Percentiles rank a stretch among this genome's conserved stretches.
These are phyloP conservation scores for Chromobotia macracanthus DNA, from an alignment of 2,797 vertebrate species.

Conservation along the genomic window DNA sequence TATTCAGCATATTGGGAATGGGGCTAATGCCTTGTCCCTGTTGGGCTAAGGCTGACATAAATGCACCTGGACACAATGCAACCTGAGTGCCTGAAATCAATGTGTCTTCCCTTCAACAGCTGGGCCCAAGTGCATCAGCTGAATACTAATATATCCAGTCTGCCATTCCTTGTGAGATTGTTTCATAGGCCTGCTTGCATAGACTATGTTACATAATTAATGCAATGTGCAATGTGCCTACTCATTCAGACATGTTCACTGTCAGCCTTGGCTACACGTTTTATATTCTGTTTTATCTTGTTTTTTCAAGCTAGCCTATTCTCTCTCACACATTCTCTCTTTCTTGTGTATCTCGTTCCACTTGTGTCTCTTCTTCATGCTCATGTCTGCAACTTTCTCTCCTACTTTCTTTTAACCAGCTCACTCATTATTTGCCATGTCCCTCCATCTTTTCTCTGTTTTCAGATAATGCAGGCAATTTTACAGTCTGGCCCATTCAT, in stretches of 20 bases:
- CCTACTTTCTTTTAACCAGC: conserved; percentile 24
- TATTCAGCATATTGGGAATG: conserved; percentile 55
- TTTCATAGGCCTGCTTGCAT: conserved; percentile 65
- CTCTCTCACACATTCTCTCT: conserved; percentile 48
- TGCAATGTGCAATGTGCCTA: conserved; percentile 77
- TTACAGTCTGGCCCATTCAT: conserved; percentile 55
- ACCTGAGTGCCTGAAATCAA: conserved; percentile 62
- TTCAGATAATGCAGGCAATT: conserved; percentile 64
- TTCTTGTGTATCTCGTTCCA: conserved; percentile 39
- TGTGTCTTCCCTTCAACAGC: conserved; percentile 62
- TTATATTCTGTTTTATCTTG: conserved; percentile 78
- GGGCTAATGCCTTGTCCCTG: conserved; percentile 60
- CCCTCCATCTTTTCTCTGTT: conserved; percentile 34
- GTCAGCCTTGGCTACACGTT: conserved; percentile 73
- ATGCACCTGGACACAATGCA: conserved; percentile 55
- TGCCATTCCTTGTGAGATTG: conserved; percentile 61
- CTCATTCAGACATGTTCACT: conserved; percentile 76
- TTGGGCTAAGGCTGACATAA: conserved; percentile 52
- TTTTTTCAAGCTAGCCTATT: conserved; percentile 60
- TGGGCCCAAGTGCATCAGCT: conserved; percentile 50
- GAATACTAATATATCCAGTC: conserved; percentile 68
- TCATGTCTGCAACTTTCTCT: conserved; percentile 16
- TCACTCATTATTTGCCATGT: conserved; percentile 36
- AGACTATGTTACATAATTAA: conserved; percentile 79
- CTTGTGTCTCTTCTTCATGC: conserved; percentile 28